These are phyloP conservation scores for Lepidonotus clava DNA, from an alignment of 2,888 invertebrate species.

Conservation along the genomic window DNA sequence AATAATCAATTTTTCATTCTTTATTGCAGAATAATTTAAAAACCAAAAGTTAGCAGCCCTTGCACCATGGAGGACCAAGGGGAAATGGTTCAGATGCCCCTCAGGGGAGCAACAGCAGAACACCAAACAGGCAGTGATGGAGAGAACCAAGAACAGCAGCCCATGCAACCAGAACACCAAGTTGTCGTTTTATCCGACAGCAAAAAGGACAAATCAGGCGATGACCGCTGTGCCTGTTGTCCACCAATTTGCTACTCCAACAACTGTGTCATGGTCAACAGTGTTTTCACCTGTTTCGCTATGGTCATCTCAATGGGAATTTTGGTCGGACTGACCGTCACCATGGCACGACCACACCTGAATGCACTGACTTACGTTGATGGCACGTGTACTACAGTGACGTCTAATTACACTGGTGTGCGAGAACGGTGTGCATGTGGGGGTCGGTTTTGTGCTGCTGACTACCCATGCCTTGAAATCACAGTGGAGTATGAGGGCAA, in stretches of 20 bases:
- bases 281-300: slow-evolving; percentile 35
- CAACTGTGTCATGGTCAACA: slow-evolving; percentile 44
- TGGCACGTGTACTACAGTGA: slow-evolving; percentile 33
- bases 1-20: not conserved
- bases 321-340: slow-evolving; percentile 27
- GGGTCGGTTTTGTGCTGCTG: slow-evolving; percentile 26
- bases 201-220: not conserved
- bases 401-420: slow-evolving; percentile 30
- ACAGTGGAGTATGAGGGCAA: not conserved
- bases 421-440: slow-evolving; percentile 37
- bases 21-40: not conserved
- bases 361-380: not conserved
- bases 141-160: not conserved
- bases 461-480: slow-evolving; percentile 38
- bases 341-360: slow-evolving; percentile 21
- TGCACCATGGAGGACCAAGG: slow-evolving; percentile 30
- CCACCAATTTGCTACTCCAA: slow-evolving; percentile 24
- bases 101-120: slow-evolving; percentile 4
- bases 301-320: slow-evolving; percentile 41
- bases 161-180: not conserved
- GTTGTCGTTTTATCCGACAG: not conserved
- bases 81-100: slow-evolving; percentile 35
- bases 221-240: slow-evolving; percentile 8
- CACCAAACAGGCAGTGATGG: not conserved
- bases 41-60: not conserved